phyloP scores from a whole-genome alignment of 2,113 vertebrate species.

The Tragelaphus strepsiceros region DNA sequence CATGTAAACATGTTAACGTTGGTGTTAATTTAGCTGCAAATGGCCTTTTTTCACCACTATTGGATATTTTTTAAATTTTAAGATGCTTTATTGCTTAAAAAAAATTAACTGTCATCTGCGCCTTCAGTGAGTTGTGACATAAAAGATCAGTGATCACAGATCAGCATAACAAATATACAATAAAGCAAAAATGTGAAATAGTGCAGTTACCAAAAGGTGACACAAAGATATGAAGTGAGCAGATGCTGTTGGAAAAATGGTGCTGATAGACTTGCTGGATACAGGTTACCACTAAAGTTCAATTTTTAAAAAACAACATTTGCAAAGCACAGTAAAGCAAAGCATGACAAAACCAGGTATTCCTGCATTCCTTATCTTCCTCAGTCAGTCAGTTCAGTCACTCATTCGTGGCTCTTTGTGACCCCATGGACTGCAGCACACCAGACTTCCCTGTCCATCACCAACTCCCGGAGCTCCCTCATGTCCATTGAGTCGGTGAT shows the following conservation, averaged over 20 bases:
- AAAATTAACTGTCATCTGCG: background rate
- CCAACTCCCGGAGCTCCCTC: fast-evolving
- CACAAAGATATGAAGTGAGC: background rate
- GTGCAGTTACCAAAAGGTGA: background rate
- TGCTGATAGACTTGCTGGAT: background rate
- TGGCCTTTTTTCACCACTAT: background rate
- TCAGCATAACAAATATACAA: background rate
- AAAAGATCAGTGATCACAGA: background rate
- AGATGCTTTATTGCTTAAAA: background rate
- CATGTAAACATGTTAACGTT: background rate
- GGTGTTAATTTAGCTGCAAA: background rate
- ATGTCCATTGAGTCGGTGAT: background rate
- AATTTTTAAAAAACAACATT: background rate
- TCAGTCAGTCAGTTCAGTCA: background rate
- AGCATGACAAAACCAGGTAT: background rate
- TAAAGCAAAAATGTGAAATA: background rate
- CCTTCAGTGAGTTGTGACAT: background rate
- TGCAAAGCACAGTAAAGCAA: background rate
- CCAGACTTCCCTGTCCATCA: background rate
- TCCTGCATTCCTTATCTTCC: background rate
- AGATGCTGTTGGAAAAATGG: background rate
- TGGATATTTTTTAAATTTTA: background rate
- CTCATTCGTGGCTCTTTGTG: background rate
- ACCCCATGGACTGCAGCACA: background rate
- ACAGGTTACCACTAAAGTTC: background rate